Conservation (phyloP, 1,140 invertebrate species). For the Pectinophora gossypiella region DNA sequence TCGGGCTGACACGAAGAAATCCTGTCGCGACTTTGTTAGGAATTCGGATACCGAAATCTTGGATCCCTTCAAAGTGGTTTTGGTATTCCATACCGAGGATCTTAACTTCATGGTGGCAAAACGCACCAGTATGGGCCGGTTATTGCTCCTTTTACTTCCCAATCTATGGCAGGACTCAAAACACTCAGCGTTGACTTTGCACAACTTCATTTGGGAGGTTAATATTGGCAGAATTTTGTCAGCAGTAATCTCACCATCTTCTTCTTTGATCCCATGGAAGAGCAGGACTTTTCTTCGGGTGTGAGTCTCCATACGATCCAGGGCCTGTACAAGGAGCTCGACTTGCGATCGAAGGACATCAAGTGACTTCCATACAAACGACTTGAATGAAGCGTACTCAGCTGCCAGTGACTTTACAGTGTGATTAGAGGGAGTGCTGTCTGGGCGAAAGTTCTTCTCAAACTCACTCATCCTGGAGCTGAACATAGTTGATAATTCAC, state of each 20-base stretch:
- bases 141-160: not conserved
- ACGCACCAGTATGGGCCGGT: not conserved
- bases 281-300: not conserved
- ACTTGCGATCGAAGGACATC: not conserved
- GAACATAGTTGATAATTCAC: not conserved
- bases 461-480: not conserved
- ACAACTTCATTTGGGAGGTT: not conserved
- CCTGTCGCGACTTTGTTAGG: not conserved
- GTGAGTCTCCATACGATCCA: not conserved
- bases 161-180: not conserved
- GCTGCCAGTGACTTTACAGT: not conserved
- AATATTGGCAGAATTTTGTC: not conserved
- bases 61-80: not conserved
- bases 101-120: not conserved
- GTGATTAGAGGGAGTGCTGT: not conserved
- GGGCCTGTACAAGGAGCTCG: not conserved
- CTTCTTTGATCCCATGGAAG: not conserved
- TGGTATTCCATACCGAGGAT: not conserved
- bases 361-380: not conserved
- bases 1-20: not conserved
- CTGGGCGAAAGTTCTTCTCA: not conserved
- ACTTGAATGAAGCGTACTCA: not conserved
- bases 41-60: not conserved
- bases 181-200: not conserved
- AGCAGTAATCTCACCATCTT: not conserved